Percentiles rank a stretch among this genome's conserved stretches.
phyloP scores from a whole-genome alignment of 2,888 invertebrate genomes.

The Ichneumon xanthorius region DNA sequence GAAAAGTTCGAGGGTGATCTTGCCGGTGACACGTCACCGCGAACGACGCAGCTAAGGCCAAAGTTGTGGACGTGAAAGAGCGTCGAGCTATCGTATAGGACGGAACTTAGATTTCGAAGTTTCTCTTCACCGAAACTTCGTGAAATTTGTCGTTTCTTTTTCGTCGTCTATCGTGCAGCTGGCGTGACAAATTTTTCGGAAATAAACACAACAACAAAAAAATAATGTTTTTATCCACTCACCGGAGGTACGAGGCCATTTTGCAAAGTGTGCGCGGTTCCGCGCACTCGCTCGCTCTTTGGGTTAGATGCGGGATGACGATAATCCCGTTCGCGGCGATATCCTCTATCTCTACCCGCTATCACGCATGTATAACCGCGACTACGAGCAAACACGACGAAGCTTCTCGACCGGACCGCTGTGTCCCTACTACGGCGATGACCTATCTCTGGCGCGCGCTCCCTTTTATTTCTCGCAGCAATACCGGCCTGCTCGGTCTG shows the following conservation, averaged over 20 bases:
- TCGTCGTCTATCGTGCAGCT: neutral
- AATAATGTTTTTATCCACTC: constrained; percentile 67
- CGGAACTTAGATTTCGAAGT: neutral
- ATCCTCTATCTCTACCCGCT: constrained; percentile 15
- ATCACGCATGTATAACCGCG: constrained; percentile 16
- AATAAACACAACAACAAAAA: neutral
- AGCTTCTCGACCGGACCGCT: neutral
- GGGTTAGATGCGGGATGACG: constrained; percentile 13
- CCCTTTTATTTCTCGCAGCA: neutral
- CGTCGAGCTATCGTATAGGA: neutral
- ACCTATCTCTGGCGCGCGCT: neutral
- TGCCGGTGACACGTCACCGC: constrained; percentile 76
- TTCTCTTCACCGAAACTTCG: neutral
- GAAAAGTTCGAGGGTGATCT: constrained; percentile 51
- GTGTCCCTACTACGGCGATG: neutral
- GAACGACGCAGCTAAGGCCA: constrained; percentile 55
- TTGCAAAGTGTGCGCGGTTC: constrained; percentile 68
- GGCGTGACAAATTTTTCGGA: neutral
- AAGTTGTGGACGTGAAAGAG: neutral
- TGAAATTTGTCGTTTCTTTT: neutral
- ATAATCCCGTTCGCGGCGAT: neutral
- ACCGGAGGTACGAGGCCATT: constrained; percentile 79
- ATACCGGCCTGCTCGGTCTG: neutral
- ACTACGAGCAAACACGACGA: neutral
- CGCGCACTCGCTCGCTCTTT: constrained; percentile 31